phyloP scores from a whole-genome alignment of 2,888 invertebrate species.

The Phlogophora meticulosa region DNA sequence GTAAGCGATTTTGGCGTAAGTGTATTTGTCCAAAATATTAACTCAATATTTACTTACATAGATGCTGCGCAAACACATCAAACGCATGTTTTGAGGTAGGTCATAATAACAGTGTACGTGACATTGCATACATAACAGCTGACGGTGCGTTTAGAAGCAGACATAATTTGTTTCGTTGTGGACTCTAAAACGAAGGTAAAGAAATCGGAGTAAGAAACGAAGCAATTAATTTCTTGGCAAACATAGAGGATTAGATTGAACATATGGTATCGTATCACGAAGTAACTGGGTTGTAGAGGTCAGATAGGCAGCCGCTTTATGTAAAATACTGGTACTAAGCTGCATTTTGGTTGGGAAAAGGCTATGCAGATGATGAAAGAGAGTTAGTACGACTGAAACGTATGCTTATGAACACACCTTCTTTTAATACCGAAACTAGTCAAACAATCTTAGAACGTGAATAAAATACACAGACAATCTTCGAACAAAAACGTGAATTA shows the following conservation, averaged over 20 bases:
- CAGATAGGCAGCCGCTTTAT: no score
- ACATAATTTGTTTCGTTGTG: background rate
- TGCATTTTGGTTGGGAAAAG: no score
- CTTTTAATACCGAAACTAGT: background rate
- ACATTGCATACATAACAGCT: constrained; percentile 16
- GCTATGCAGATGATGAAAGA: no score
- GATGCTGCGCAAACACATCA: constrained; percentile 49
- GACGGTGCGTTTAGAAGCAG: constrained; percentile 1
- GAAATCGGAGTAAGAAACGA: background rate
- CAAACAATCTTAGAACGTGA: background rate
- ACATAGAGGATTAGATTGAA: no score
- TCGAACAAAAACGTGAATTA: background rate
- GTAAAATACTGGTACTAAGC: no score
- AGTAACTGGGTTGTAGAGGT: no score
- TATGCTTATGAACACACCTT: background rate
- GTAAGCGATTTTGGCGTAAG: constrained; percentile 41
- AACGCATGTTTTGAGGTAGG: constrained; percentile 44
- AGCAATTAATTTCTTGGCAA: background rate
- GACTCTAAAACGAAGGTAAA: background rate
- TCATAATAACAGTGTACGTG: constrained; percentile 34
- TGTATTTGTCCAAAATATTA: constrained; percentile 45
- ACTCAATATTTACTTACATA: constrained; percentile 54
- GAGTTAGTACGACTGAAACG: background rate
- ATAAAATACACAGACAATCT: no score
- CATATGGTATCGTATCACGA: no score